These are phyloP conservation scores for Orthonychiurus folsomi DNA, from an alignment of 2,888 invertebrate species.

Conservation along the genomic window DNA sequence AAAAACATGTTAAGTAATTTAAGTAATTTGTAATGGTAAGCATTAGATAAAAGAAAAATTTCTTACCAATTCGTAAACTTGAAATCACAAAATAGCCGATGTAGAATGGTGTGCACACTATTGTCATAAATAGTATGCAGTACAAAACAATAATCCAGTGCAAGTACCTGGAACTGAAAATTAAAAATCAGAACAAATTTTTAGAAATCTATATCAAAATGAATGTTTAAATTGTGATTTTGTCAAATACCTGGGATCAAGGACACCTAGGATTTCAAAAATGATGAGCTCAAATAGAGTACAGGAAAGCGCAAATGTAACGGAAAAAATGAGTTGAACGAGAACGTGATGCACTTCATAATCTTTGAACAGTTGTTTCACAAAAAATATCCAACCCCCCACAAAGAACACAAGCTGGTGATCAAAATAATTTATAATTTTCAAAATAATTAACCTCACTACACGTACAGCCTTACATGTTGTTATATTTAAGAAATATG, in stretches of 20 bases:
- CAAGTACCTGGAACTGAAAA: conserved; percentile 64
- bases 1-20: not conserved
- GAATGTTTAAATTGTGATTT: conserved; percentile 16
- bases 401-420: conserved; percentile 80
- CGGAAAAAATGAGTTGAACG: conserved; percentile 90
- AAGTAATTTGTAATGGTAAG: not conserved
- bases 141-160: conserved; percentile 94
- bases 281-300: conserved; percentile 99
- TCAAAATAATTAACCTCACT: not conserved
- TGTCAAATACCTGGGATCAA: conserved; percentile 59
- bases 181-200: conserved; percentile 12
- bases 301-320: conserved; percentile 91
- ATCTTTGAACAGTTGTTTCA: conserved; percentile 90
- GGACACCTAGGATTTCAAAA: conserved; percentile 91
- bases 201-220: conserved; percentile 50
- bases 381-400: conserved; percentile 97
- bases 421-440: not conserved
- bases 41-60: not conserved
- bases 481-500: not conserved
- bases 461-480: not conserved
- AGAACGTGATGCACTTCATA: conserved; percentile 93
- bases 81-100: conserved; percentile 89
- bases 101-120: conserved; percentile 92
- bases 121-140: conserved; percentile 82
- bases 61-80: conserved; percentile 73